phyloP scores from a whole-genome alignment of 2,113 vertebrate genomes.

The Gavialis gangeticus region DNA sequence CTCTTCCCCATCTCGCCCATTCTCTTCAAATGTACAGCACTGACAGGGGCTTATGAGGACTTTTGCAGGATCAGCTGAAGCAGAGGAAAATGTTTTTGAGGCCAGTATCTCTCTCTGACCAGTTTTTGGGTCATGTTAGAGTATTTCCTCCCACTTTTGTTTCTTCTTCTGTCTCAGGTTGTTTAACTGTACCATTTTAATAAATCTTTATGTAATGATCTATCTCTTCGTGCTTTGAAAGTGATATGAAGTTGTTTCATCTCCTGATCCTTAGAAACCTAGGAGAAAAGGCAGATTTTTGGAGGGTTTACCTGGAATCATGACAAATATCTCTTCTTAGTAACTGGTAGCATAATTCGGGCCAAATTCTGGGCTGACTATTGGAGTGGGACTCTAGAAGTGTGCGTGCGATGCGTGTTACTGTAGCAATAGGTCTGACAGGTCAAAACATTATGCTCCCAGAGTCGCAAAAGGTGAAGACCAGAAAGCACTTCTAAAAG shows the following conservation, averaged over 20 bases:
- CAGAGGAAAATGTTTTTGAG: background rate
- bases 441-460: slow-evolving; percentile 32
- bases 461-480: slow-evolving; percentile 60
- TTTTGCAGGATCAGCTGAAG: background rate
- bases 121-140: background rate
- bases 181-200: background rate
- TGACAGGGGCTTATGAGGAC: background rate
- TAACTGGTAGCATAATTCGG: slow-evolving; percentile 25
- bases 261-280: background rate
- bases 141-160: background rate
- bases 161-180: slow-evolving; percentile 4
- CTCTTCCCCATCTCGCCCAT: background rate
- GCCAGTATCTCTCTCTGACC: background rate
- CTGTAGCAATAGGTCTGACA: slow-evolving; percentile 46
- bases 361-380: slow-evolving; percentile 40
- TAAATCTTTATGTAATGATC: background rate
- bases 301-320: slow-evolving; percentile 12
- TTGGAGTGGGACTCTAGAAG: slow-evolving; percentile 19
- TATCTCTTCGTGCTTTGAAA: background rate
- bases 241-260: background rate
- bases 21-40: background rate
- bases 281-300: slow-evolving; percentile 11
- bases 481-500: slow-evolving; percentile 51
- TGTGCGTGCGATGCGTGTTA: slow-evolving; percentile 55
- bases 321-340: slow-evolving; percentile 43